Conservation (phyloP, 2,888 invertebrate genomes). For the Tenthredo mesomela region DNA sequence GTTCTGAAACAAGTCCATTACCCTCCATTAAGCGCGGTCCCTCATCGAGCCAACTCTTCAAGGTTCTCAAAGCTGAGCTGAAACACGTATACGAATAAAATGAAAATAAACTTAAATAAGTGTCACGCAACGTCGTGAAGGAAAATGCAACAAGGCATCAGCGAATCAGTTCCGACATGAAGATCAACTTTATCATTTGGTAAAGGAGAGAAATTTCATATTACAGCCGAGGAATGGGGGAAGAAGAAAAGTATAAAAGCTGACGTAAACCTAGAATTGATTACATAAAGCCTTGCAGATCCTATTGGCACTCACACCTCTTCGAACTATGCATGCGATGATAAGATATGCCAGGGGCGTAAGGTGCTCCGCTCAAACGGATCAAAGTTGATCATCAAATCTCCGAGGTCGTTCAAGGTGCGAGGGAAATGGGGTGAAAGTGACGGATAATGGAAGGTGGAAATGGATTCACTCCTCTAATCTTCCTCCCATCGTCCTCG, state of each 20-base stretch:
- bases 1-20: conserved; percentile 14
- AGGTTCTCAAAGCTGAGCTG: background rate
- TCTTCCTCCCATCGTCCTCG: conserved; percentile 30
- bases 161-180: background rate
- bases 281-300: background rate
- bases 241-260: background rate
- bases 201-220: background rate
- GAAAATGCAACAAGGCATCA: background rate
- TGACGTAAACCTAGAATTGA: background rate
- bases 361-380: conserved; percentile 8
- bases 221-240: background rate
- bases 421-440: conserved; percentile 30
- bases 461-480: conserved; percentile 41
- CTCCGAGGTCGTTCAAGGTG: conserved; percentile 26
- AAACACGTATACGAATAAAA: too few relatives aligned
- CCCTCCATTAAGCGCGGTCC: background rate
- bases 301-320: background rate
- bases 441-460: conserved; percentile 47
- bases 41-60: background rate
- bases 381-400: conserved; percentile 47
- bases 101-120: background rate
- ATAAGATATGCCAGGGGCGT: conserved; percentile 2
- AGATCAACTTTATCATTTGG: background rate
- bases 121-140: background rate
- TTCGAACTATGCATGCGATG: conserved; percentile 2